Evolutionary conservation across 64 coral and sea anemone genomes (phyloP), one percentile per base, ranked within the genome.

Genomic region (Pocillopora damicornis): DNA sequence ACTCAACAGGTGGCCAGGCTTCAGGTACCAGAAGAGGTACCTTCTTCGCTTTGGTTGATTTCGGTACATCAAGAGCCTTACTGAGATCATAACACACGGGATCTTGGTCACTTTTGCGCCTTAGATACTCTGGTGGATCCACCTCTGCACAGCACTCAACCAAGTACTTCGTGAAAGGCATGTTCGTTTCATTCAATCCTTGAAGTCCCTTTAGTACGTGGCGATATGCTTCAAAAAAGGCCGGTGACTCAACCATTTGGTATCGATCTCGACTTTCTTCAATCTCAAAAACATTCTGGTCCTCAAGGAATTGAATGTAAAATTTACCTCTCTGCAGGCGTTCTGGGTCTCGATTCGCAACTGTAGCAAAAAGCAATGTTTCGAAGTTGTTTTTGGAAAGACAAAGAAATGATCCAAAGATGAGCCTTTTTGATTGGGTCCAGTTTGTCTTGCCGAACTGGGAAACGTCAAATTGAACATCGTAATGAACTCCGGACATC

Each of bases 321-420:
- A 89, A 17, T 22, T 25, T 51, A 8, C 75, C 90, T 13, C 80
- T 80, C 0, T 68, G 66, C 45, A 92, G 20, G 1, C 87, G 51
- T 30, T 74, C 22, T 80, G 76, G 75, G 7, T 92, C 83, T 20
- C 90, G 90, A 58, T 92, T 87, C 4, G 83, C 75, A 13, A 94
- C 89, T 13, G 89, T 94, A 59, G 93, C 93, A 67, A 94, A 94
- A 10, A 94, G 34, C 85, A 90, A 88, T 16, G 88, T 91, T 62
- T 90, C 75, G 57, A 94, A 94, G 72, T 91, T 91, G 75, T 94
- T 89, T 58, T 75, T 87, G 8, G 93, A 94, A 38, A 94, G 15
- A 34, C 93, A 94, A 60, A 94, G 84, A 65, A 94, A 94, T 22
- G 93, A 88, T 59, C 93, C 93, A 79, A 36, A 89, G 9, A 80